Conservation (phyloP, 2,797 vertebrate genomes). For the Tarsius wallacei region DNA sequence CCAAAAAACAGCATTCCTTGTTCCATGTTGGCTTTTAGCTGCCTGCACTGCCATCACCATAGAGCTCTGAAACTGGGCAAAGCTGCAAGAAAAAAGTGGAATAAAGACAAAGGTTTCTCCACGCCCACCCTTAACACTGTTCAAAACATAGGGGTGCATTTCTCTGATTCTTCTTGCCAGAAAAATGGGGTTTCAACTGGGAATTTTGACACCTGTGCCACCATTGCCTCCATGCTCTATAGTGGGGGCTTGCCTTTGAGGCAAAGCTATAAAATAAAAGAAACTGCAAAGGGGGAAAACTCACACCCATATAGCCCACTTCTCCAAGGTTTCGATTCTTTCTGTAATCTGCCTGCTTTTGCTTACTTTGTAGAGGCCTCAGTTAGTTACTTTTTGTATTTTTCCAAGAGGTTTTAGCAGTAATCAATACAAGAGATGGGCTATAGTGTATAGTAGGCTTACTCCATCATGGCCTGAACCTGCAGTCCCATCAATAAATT, state of each 20-base stretch:
- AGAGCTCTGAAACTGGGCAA: too few relatives aligned
- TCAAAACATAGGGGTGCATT: background rate
- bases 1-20: background rate
- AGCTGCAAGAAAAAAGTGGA: background rate
- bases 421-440: background rate
- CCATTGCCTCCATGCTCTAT: background rate
- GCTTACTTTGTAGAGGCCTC: too few relatives aligned
- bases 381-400: background rate
- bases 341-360: background rate
- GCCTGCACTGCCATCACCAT: background rate
- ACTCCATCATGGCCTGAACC: background rate
- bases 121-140: background rate
- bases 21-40: background rate
- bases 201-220: background rate
- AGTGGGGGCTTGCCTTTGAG: background rate
- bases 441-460: background rate
- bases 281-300: background rate
- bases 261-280: background rate
- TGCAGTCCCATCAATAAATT: background rate
- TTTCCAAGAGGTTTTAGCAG: background rate
- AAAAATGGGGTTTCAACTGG: background rate
- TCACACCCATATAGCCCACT: background rate
- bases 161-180: background rate
- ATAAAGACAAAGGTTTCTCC: background rate
- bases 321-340: background rate